These are phyloP conservation scores for Drosophila navojoa DNA, from an alignment of 1,140 invertebrate genomes.

Conservation along the genomic window DNA sequence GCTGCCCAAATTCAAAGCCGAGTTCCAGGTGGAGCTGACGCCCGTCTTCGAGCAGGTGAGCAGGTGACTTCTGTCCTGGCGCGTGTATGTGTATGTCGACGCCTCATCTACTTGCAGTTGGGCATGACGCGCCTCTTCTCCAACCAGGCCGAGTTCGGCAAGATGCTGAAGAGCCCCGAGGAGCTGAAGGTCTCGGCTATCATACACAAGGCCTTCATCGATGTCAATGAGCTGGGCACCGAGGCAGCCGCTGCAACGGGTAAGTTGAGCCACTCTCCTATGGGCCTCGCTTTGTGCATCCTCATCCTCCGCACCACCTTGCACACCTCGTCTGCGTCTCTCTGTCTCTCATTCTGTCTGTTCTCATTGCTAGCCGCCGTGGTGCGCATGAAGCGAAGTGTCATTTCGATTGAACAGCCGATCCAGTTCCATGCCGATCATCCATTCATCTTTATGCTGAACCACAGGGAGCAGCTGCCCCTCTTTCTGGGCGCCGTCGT, in stretches of 20 bases:
- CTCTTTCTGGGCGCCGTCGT: slow-evolving; percentile 64
- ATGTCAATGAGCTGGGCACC: slow-evolving; percentile 86
- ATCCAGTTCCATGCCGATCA: slow-evolving; percentile 69
- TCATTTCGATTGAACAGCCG: slow-evolving; percentile 39
- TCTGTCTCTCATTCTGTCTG: slow-evolving; percentile 27
- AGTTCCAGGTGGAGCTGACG: slow-evolving; percentile 85
- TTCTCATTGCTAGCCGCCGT: slow-evolving; percentile 55
- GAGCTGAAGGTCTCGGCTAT: slow-evolving; percentile 85
- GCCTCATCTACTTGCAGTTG: slow-evolving; percentile 78
- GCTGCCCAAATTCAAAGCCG: slow-evolving; percentile 88
- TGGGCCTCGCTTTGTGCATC: neutral
- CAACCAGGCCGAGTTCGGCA: slow-evolving; percentile 86
- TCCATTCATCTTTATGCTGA: slow-evolving; percentile 73
- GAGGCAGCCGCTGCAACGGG: slow-evolving; percentile 85
- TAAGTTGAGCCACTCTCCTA: slow-evolving; percentile 38
- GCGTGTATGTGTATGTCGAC: neutral
- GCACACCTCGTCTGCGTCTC: slow-evolving; percentile 17
- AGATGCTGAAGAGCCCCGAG: slow-evolving; percentile 85
- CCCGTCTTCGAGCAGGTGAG: slow-evolving; percentile 85
- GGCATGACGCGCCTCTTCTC: slow-evolving; percentile 86
- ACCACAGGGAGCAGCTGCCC: slow-evolving; percentile 41
- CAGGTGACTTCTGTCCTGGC: neutral
- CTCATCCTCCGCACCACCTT: slow-evolving; percentile 19
- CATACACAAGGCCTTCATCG: slow-evolving; percentile 86
- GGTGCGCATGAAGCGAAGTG: slow-evolving; percentile 60